Conservation (phyloP, 2,888 invertebrate species). For the Chrysotoxum bicinctum region DNA sequence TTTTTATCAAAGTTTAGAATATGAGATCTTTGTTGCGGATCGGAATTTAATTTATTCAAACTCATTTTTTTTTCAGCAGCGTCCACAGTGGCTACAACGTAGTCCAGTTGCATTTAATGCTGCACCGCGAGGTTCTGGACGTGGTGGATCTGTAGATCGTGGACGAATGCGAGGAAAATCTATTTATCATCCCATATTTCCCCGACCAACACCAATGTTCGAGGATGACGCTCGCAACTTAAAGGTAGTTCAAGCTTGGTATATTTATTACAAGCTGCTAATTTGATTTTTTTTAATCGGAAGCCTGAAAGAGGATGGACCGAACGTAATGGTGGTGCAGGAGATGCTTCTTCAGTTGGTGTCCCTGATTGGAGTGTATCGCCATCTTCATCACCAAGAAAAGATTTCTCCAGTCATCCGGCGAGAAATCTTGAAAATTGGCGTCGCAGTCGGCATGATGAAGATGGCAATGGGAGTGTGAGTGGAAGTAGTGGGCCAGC, state of each 20-base stretch:
- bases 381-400: constrained; percentile 80
- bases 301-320: constrained; percentile 79
- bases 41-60: neutral
- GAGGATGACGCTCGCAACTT: constrained; percentile 77
- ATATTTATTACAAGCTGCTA: neutral
- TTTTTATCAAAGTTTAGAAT: too few species aligned
- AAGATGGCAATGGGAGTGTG: constrained; percentile 66
- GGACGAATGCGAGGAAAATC: constrained; percentile 81
- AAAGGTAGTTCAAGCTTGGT: constrained; percentile 45
- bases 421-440: constrained; percentile 80
- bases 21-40: too few species aligned
- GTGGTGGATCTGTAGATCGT: constrained; percentile 83
- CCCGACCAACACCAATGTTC: constrained; percentile 78
- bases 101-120: constrained; percentile 80
- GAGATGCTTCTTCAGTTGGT: constrained; percentile 72
- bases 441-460: constrained; percentile 79
- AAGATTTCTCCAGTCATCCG: constrained; percentile 78
- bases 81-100: constrained; percentile 82
- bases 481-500: constrained; percentile 29
- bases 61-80: constrained; percentile 72
- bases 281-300: neutral
- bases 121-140: constrained; percentile 81
- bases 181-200: constrained; percentile 78
- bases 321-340: constrained; percentile 79
- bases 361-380: constrained; percentile 79